These are phyloP conservation scores for Chrysotoxum bicinctum DNA, from an alignment of 2,888 invertebrate genomes.

Conservation along the genomic window DNA sequence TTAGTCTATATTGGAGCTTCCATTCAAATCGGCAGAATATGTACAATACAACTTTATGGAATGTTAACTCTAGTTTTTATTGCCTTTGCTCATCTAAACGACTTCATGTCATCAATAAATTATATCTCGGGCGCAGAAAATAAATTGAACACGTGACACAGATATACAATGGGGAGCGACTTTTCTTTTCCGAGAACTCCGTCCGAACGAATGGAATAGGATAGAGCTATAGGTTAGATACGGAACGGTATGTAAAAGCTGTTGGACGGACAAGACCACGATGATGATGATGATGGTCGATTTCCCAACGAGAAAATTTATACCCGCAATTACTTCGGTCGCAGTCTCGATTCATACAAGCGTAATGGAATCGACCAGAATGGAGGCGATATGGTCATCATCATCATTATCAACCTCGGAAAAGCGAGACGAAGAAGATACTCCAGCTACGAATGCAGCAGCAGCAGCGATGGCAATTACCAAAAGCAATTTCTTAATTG, in stretches of 20 bases:
- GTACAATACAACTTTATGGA: constrained; percentile 34
- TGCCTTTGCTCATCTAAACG: constrained; percentile 52
- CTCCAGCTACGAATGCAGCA: not conserved
- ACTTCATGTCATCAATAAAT: constrained; percentile 63
- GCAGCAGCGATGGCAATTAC: constrained; percentile 35
- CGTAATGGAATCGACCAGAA: constrained; percentile 22
- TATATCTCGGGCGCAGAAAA: constrained; percentile 36
- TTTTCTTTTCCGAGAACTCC: constrained; percentile 60
- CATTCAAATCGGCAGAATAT: constrained; percentile 41
- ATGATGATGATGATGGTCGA: constrained; percentile 56
- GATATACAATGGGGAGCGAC: constrained; percentile 41
- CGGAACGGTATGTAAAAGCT: not conserved
- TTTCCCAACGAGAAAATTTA: constrained; percentile 62
- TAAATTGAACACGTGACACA: constrained; percentile 68
- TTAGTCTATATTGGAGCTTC: not conserved
- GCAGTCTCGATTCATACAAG: constrained; percentile 15
- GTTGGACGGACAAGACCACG: not conserved
- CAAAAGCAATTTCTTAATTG: constrained; percentile 65
- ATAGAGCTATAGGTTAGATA: too few species aligned
- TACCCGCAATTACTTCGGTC: constrained; percentile 47
- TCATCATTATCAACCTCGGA: not conserved
- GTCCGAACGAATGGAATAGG: not conserved
- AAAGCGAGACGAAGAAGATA: constrained; percentile 11
- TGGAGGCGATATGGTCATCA: constrained; percentile 12
- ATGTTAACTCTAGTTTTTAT: constrained; percentile 50